phyloP scores from a whole-genome alignment of 53 echinoderm and acorn worm genomes.

The Glandiceps talaboti region DNA sequence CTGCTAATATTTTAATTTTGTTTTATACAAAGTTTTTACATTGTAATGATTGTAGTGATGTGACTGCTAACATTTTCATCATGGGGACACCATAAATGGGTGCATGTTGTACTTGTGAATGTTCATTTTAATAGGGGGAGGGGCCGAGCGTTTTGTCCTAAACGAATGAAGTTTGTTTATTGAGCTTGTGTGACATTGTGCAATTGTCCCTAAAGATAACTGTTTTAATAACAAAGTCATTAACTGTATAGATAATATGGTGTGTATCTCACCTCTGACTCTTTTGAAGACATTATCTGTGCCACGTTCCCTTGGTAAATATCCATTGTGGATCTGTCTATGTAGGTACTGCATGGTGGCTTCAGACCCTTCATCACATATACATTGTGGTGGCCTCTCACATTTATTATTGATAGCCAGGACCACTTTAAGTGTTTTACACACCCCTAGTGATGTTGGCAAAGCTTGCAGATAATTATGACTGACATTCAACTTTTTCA shows the following conservation, averaged over 20 bases:
- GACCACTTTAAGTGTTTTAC: slow-evolving; percentile 33
- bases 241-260: no score
- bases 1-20: no score
- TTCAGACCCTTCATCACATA: slow-evolving; percentile 71
- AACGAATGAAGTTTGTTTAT: no score
- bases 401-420: slow-evolving; percentile 48
- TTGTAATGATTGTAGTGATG: no score
- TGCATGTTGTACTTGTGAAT: no score
- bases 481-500: slow-evolving; percentile 48
- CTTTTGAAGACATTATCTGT: slow-evolving; percentile 65
- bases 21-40: no score
- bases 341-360: slow-evolving; percentile 39
- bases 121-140: no score
- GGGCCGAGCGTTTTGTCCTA: not conserved
- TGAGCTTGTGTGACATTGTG: no score
- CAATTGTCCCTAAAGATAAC: no score
- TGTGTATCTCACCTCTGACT: slow-evolving; percentile 52
- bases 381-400: slow-evolving; percentile 44
- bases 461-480: slow-evolving; percentile 49
- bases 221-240: not conserved
- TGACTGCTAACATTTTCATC: no score
- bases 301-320: slow-evolving; percentile 23
- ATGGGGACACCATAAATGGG: no score
- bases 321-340: slow-evolving; percentile 63
- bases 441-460: slow-evolving; percentile 49